A percentile compares a stretch with the other conserved stretches of the same genome.
Conservation (phyloP, 1,140 invertebrate genomes). For the Ceratina calcarata region DNA sequence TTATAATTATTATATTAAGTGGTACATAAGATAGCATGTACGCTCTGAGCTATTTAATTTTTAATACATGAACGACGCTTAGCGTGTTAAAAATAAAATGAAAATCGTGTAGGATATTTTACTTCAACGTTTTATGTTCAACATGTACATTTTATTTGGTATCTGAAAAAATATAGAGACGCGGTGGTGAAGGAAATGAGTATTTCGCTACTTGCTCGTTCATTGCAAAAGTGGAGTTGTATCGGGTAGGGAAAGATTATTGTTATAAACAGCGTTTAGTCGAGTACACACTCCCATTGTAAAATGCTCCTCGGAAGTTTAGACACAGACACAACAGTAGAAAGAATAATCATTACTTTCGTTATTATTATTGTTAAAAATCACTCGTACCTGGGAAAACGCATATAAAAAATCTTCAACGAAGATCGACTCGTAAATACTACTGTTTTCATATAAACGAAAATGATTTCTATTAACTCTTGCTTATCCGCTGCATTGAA, state of each 20-base stretch:
- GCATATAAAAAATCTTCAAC: neutral
- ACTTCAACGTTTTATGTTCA: slow-evolving; percentile 27
- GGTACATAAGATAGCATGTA: too few relatives aligned
- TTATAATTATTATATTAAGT: too few relatives aligned
- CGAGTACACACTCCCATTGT: slow-evolving; percentile 1
- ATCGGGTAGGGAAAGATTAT: neutral
- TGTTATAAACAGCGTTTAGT: slow-evolving; percentile 16
- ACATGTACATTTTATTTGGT: slow-evolving; percentile 41
- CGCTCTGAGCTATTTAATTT: too few relatives aligned
- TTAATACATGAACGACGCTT: neutral
- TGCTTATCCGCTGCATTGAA: neutral
- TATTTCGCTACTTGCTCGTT: slow-evolving; percentile 8
- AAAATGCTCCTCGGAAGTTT: neutral
- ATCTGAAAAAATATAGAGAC: slow-evolving; percentile 33
- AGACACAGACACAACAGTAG: neutral
- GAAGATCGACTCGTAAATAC: neutral
- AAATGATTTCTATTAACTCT: neutral
- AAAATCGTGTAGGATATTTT: slow-evolving; percentile 2
- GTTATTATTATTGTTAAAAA: neutral
- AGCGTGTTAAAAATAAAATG: neutral
- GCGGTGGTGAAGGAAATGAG: slow-evolving; percentile 13
- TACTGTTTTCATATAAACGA: too few relatives aligned
- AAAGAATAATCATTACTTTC: slow-evolving; percentile 3
- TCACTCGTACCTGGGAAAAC: neutral
- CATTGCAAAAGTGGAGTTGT: slow-evolving; percentile 3